These are phyloP conservation scores for Smutsia temminckii DNA, from an alignment of 2,797 vertebrate species.

Conservation along the genomic window DNA sequence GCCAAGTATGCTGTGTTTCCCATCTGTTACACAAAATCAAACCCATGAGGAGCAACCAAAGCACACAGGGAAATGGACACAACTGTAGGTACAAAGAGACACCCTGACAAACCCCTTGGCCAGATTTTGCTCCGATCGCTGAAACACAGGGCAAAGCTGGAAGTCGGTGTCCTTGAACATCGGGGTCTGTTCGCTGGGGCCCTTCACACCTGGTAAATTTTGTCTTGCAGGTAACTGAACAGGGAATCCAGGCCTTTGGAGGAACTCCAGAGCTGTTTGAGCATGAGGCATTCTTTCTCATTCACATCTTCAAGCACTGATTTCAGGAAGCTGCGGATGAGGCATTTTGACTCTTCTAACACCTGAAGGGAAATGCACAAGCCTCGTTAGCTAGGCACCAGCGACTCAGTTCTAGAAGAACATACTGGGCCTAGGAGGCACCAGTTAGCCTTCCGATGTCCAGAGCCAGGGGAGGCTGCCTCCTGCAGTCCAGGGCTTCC, in stretches of 20 bases:
- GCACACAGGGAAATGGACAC: constrained; percentile 82
- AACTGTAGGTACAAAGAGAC: constrained; percentile 79
- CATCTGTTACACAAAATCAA: constrained; percentile 80
- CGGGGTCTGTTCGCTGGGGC: background rate
- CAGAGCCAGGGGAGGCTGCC: background rate
- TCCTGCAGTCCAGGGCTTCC: background rate
- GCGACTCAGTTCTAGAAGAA: background rate
- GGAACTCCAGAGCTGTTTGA: constrained; percentile 97
- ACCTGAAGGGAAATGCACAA: constrained; percentile 86
- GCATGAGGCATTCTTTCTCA: constrained; percentile 96
- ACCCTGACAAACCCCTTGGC: constrained; percentile 78
- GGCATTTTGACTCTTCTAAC: constrained; percentile 96
- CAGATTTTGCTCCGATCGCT: constrained; percentile 70
- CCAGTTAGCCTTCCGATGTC: background rate
- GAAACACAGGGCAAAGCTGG: constrained; percentile 69
- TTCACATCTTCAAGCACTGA: constrained; percentile 95
- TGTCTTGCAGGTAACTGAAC: constrained; percentile 96
- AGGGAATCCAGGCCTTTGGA: constrained; percentile 97
- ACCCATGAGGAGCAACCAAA: constrained; percentile 80
- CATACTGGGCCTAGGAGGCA: accelerated
- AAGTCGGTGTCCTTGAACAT: constrained; percentile 48
- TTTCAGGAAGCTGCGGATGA: constrained; percentile 94
- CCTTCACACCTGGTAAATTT: constrained; percentile 92
- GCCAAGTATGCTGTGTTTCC: constrained; percentile 70
- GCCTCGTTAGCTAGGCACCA: background rate